These are phyloP conservation scores for Cyanoderma ruficeps DNA, from an alignment of 2,113 vertebrate genomes.

Conservation along the genomic window DNA sequence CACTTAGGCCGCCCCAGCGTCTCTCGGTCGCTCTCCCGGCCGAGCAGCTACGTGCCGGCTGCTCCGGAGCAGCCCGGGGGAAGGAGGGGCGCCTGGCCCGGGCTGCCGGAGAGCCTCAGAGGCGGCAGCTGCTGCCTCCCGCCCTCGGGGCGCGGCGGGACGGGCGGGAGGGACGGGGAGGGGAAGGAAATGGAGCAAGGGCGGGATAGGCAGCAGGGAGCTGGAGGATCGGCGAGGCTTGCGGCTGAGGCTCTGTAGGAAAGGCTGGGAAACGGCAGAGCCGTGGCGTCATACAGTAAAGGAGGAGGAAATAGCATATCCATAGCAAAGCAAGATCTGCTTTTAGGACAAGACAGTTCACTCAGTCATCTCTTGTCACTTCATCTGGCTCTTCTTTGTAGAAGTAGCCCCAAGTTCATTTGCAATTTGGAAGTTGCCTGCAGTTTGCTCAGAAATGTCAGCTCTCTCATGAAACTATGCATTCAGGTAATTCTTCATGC, in stretches of 20 bases:
- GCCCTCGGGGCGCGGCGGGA: neutral
- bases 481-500: neutral
- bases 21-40: neutral
- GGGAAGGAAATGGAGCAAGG: neutral
- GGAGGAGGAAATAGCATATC: neutral
- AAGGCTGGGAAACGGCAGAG: neutral
- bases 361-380: constrained; percentile 73
- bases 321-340: neutral
- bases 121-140: neutral
- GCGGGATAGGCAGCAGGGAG: neutral
- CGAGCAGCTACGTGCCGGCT: neutral
- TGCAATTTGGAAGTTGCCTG: constrained; percentile 71
- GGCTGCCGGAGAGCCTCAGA: neutral
- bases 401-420: constrained; percentile 71
- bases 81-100: neutral
- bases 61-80: neutral
- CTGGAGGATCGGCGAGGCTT: neutral
- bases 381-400: constrained; percentile 77
- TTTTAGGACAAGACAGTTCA: constrained; percentile 5
- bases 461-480: neutral
- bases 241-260: neutral
- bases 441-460: constrained; percentile 45
- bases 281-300: neutral
- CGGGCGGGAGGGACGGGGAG: neutral
- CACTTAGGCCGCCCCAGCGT: neutral